These are phyloP conservation scores for Acrossocheilus wenchowensis DNA, from an alignment of 2,797 vertebrate genomes.

Conservation along the genomic window DNA sequence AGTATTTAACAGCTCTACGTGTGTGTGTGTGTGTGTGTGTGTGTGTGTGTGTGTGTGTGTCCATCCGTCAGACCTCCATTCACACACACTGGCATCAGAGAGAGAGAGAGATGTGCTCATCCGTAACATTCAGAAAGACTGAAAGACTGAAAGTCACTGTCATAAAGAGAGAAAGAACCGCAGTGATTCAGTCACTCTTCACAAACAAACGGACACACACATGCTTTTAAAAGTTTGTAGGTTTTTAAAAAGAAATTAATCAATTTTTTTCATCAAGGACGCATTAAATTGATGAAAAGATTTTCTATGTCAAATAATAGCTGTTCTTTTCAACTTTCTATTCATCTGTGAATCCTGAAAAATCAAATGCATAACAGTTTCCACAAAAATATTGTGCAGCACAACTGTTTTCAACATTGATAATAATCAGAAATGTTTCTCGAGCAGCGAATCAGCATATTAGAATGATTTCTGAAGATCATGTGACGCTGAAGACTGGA, in stretches of 20 bases:
- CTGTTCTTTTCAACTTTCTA: not conserved
- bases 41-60: conserved; percentile 77
- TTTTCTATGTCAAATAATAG: not conserved
- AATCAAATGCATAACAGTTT: not conserved
- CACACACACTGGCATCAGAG: not conserved
- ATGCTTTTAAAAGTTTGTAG: not conserved
- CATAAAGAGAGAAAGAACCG: not conserved
- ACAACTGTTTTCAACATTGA: not conserved
- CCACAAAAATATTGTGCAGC: not conserved
- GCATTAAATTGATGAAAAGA: not conserved
- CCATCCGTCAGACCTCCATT: conserved; percentile 59
- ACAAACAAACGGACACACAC: not conserved
- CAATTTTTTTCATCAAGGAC: too few species aligned
- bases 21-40: conserved; percentile 76
- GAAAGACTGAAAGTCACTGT: not conserved
- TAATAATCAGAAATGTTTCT: not conserved
- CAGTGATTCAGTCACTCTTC: not conserved
- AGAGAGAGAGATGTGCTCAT: not conserved
- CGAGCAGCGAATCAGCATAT: not conserved
- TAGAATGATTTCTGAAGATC: not conserved
- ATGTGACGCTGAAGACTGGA: not conserved
- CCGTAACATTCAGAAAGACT: conserved; percentile 17
- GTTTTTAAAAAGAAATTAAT: too few species aligned
- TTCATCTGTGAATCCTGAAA: not conserved
- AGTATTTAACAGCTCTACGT: conserved; percentile 77